Evolutionary conservation across 2,113 vertebrate genomes (phyloP).

Genomic region (Myrmophylax atrothorax): DNA sequence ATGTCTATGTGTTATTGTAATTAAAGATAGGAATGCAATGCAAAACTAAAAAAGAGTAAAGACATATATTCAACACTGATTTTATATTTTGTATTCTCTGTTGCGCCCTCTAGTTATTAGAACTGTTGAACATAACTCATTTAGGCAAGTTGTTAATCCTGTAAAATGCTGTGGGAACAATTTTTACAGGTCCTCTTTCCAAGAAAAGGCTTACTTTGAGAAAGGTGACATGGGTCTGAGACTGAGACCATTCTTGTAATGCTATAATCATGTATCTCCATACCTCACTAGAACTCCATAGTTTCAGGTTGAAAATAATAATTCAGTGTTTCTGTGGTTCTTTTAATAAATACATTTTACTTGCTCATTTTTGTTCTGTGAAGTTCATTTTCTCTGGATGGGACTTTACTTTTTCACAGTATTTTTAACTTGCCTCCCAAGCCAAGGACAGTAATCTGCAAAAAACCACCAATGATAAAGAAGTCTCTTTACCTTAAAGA

Average conservation of each 20-base stretch:
- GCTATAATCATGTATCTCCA: neutral
- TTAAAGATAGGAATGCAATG: neutral
- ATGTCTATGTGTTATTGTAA: neutral
- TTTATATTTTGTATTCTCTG: neutral
- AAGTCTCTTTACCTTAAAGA: neutral
- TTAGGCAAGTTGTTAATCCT: neutral
- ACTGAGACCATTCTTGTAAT: neutral
- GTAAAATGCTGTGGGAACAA: neutral
- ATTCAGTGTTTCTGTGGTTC: neutral
- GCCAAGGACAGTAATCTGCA: neutral
- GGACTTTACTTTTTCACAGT: neutral
- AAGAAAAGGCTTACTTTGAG: neutral
- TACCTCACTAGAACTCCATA: neutral
- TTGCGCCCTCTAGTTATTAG: neutral
- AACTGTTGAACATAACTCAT: neutral
- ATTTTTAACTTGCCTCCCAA: neutral
- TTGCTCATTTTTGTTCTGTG: neutral
- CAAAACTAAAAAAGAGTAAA: neutral
- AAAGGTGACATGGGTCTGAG: neutral
- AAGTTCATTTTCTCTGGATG: neutral
- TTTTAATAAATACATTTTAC: neutral
- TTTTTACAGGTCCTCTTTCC: neutral
- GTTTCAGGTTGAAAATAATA: neutral
- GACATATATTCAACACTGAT: neutral
- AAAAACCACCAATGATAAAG: neutral